Base-by-base conservation (phyloP, 2,888 invertebrate species). In the Gortyna flavago region DNA sequence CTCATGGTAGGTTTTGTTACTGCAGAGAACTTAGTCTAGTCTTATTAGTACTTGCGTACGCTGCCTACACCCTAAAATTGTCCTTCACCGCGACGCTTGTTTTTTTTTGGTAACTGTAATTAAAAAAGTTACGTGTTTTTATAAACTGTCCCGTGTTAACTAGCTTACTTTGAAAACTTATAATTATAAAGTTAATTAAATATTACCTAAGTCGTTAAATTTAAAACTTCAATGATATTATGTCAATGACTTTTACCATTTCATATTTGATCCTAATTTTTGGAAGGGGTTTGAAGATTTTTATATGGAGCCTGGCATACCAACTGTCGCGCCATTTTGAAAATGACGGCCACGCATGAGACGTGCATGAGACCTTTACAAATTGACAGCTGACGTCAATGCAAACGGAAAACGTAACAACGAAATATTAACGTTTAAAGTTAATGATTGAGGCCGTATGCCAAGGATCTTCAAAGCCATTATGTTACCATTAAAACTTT, bases 181-280 rank as follows among this genome's bases (percentile, higher is more conserved):
- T 38, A 25, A 61, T 41, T 62, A 29, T 35, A 51, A 62, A 44
- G 32, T 51, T 51, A 70, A 78, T 38, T n/a, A 11, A 13, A 7
- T 61, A 1, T 18, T 35, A 35, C 25, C n/a, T 18, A 44, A 41
- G 21, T 41, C 21, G n/a, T 72, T n/a, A 11, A 16, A 16, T 65
- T 38, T 6, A 57, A 35, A 65, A 48, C 44, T n/a, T 57, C 11
- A 64, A 62, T 29, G 16, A 48, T 48, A 72, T 54, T n/a, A 48
- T n/a, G n/a, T 69, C 41, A 35, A 62, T 21, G 41, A 79, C 54
- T 38, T 62, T 51, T 25, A 64, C 51, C n/a, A 29, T 65, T 62
- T 64, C 16, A 41, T 9, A 18, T 76, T 75, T 16, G 16, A 44
- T 74, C 6, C n/a, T 13, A 44, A 13, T 72, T 71, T 32, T 25